Evolutionary conservation across 2,797 vertebrate species (phyloP).

Genomic region (Eulemur rubriventer): DNA sequence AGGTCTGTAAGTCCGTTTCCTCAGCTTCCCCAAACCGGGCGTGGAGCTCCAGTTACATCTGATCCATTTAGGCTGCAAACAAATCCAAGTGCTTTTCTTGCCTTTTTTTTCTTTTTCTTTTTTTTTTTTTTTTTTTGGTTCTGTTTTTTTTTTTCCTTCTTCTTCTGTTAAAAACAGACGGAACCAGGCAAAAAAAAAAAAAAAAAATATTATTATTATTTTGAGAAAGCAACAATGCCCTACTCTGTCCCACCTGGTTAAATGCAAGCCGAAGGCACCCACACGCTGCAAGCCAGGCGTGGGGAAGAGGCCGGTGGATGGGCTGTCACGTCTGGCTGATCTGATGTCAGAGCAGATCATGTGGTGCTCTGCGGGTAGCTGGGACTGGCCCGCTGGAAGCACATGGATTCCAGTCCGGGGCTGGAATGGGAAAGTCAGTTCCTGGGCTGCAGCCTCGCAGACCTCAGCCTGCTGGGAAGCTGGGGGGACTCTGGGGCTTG

Average conservation of each 20-base stretch:
- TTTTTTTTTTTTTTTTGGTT: not conserved
- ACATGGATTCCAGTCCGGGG: constrained; percentile 76
- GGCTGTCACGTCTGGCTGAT: constrained; percentile 67
- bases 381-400: constrained; percentile 77
- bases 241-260: constrained; percentile 51
- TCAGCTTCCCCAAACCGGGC: not conserved
- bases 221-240: not conserved
- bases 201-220: not conserved
- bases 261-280: not conserved
- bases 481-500: not conserved
- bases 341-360: constrained; percentile 78
- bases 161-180: not conserved
- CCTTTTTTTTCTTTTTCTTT: constrained; percentile 4
- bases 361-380: constrained; percentile 72
- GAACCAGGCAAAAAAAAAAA: not conserved
- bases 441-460: constrained; percentile 57
- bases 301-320: constrained; percentile 61
- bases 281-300: constrained; percentile 49
- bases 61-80: not conserved
- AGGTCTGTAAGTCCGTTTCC: not conserved
- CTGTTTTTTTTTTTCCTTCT: not conserved
- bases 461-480: constrained; percentile 62
- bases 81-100: not conserved
- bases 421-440: constrained; percentile 72
- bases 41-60: not conserved